Conservation (phyloP, 1,140 invertebrate genomes). For the Ceratosolen solmsi region DNA sequence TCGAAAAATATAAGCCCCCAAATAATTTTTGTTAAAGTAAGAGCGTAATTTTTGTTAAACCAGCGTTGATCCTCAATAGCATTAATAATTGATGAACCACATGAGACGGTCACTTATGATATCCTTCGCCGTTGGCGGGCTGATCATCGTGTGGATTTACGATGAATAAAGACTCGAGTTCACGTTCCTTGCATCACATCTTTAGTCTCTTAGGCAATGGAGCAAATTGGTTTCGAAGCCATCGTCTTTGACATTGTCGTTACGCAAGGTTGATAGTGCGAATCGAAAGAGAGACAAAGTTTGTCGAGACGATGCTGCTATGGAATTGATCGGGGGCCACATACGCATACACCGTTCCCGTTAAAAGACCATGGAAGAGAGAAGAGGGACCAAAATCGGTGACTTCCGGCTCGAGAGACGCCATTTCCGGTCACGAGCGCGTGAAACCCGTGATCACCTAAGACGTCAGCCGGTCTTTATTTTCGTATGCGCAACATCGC, state of each 20-base stretch:
- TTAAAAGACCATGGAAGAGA: conserved; percentile 44
- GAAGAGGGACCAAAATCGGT: conserved; percentile 62
- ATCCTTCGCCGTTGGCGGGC: no score
- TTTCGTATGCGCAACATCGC: conserved; percentile 25
- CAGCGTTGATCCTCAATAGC: neutral
- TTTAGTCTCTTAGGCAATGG: no score
- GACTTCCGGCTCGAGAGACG: conserved; percentile 67
- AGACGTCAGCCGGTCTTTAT: conserved; percentile 32
- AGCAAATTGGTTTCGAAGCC: no score
- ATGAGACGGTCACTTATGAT: no score
- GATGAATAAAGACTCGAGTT: no score
- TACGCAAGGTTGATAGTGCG: conserved; percentile 10
- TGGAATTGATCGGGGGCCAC: conserved; percentile 8
- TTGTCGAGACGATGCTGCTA: neutral
- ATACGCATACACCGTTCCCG: conserved; percentile 50
- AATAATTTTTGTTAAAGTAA: neutral
- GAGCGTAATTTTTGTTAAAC: neutral
- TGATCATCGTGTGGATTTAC: no score
- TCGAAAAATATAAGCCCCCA: neutral
- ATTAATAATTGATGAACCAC: neutral
- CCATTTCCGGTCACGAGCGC: conserved; percentile 71
- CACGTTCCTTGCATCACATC: no score
- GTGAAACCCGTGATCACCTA: conserved; percentile 51
- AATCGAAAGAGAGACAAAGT: neutral
- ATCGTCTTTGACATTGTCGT: neutral